A percentile compares a stretch with the other conserved stretches of the same genome.
Conservation (phyloP, 2,797 vertebrate species). For the Alfaro cultratus region DNA sequence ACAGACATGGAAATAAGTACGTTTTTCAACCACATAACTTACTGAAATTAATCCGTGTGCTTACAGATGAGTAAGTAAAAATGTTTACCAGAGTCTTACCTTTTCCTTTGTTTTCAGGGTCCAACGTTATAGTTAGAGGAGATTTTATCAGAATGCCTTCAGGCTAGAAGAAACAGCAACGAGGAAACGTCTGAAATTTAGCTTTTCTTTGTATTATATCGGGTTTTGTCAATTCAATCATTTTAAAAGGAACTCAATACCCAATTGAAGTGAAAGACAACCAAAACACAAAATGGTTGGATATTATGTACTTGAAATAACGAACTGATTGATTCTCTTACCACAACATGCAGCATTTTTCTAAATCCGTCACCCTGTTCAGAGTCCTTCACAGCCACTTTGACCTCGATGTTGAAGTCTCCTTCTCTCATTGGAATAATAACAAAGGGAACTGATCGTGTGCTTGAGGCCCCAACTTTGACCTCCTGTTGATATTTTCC, state of each 20-base stretch:
- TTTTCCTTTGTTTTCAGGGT: constrained; percentile 64
- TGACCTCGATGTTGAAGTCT: constrained; percentile 79
- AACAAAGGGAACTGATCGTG: constrained; percentile 75
- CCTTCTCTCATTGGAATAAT: constrained; percentile 82
- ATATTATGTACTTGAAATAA: not conserved
- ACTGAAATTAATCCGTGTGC: not conserved
- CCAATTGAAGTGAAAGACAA: not conserved
- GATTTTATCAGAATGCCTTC: constrained; percentile 79
- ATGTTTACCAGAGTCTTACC: constrained; percentile 18
- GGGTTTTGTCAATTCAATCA: not conserved
- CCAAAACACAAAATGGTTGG: not conserved
- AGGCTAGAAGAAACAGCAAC: constrained; percentile 66
- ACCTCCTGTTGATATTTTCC: constrained; percentile 65
- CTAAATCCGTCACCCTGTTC: constrained; percentile 74
- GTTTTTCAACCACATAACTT: not conserved
- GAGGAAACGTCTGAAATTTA: not conserved
- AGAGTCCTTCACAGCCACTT: constrained; percentile 67
- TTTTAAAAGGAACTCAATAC: not conserved
- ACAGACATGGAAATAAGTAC: not conserved
- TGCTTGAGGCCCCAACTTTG: constrained; percentile 47
- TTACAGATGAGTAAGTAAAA: not conserved
- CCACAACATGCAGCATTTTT: constrained; percentile 85
- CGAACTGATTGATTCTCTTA: constrained; percentile 67
- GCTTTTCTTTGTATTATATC: not conserved
- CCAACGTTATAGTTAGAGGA: constrained; percentile 60